Base-by-base conservation (phyloP, 1,140 invertebrate species). In the Pseudomyrmex dendroicus region DNA sequence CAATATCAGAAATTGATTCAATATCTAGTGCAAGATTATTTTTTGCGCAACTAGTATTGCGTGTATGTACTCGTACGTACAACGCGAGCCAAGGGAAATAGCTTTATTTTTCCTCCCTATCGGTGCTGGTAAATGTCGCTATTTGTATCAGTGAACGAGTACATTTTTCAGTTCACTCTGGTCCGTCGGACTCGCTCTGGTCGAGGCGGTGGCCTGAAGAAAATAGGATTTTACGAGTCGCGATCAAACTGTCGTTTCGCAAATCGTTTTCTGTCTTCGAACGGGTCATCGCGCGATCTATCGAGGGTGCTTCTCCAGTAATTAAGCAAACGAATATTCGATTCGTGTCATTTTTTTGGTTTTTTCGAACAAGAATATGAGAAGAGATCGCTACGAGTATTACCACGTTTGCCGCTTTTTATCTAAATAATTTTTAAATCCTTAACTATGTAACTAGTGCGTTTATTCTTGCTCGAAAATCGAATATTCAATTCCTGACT, bases 101-200 rank as follows among this genome's bases (percentile, higher is more conserved):
- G 68, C 73, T 86, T 89, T 86, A 89, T 90, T 90, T 89, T 90
- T 90, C 82, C 85, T 85, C 73, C 89, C 85, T 78, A 90, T 88
- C 86, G 87, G 70, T 85, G 70, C 77, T 72, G 86, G 77, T 72
- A 85, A 90, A 86, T 82, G 84, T 83, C 74, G 83, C 86, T 87
- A 91, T 92, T 92, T 91, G 91, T 91, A 91, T 91, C 90, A 76
- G 83, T 56, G 82, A 90, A 87, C 66, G 87, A 61, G 74, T 88
- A 88, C 90, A 91, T 92, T 91, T 91, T 91, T 92, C 91, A 90
- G 86, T 73, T 88, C 84, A 82, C 70, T 86, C 63, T 62, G 72
- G 67, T 74, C 84, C 83, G 78, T 88, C 84, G 84, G 73, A 77
- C 76, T 89, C 77, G 77, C 64, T 56, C 1, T 13, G 20, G 13